Base-by-base conservation (phyloP, 1,140 invertebrate genomes). In the Cepaea nemoralis region DNA sequence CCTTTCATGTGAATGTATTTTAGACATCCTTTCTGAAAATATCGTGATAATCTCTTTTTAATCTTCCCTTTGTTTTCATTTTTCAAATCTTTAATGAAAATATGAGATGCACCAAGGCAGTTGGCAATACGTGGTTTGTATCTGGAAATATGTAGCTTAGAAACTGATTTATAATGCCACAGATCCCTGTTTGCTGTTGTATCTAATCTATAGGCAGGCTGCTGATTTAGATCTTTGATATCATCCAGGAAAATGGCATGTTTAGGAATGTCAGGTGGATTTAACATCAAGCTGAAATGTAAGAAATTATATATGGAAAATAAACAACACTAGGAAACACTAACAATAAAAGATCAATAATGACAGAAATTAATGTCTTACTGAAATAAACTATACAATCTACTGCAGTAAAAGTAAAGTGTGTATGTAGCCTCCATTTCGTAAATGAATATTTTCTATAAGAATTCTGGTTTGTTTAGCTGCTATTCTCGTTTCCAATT, bases 161-260 rank as follows among this genome's bases (percentile, higher is more conserved):
- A 91, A 8, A 92, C 80, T 31, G 89, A 88, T 31, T 86, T 85
- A 86, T 91, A 92, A 19, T 85, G 83, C 74, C 86, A 84, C 63
- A 91, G 89, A 42, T 89, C 87, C 37, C 80, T 84, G 70, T 92
- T 90, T 24, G 86, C 66, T 71, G 84, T 87, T 42, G 85, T 77
- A 77, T 91, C 91, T 50, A 91, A 73, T 70, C 88, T 83, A 81
- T 89, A 92, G 0, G 91, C 91, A 82, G 90, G 82, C 70, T 91
- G 85, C 14, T 89, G 83, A 42, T 82, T 67, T 27, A 91, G 76
- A 37, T 82, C 85, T 31, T 81, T 82, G 59, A 90, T 83, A 33
- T 90, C 89, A 59, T 90, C 88, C 59, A 91, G 71, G 80, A 91
- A 91, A 10, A 90, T 82, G 27, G 27, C 69, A 33, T 33, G 40